phyloP scores from a whole-genome alignment of 1,140 invertebrate genomes.

The Lepidurus arcticus region DNA sequence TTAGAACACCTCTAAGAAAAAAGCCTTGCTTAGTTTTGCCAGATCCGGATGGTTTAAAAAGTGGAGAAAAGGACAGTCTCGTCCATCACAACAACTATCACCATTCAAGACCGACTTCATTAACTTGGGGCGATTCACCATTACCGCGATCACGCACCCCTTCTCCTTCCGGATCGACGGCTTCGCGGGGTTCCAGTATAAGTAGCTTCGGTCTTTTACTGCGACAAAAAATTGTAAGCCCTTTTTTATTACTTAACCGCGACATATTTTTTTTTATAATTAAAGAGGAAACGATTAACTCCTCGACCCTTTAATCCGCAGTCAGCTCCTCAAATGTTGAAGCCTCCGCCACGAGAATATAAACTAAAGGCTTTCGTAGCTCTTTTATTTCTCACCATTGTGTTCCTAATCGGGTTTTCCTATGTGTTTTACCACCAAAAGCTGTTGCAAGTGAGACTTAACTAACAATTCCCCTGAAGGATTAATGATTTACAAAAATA shows the following conservation, averaged over 20 bases:
- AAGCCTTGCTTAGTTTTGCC: conserved; percentile 18
- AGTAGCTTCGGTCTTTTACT: neutral
- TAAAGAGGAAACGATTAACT: neutral
- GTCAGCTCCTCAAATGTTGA: conserved; percentile 50
- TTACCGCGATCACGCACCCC: neutral
- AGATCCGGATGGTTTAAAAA: neutral
- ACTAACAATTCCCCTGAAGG: neutral
- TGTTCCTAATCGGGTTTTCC: conserved; percentile 72
- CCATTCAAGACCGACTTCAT: neutral
- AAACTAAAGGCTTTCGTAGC: conserved; percentile 73
- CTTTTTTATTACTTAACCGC: neutral
- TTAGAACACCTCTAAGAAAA: neutral
- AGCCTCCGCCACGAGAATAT: conserved; percentile 51
- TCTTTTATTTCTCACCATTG: conserved; percentile 69
- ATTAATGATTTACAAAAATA: neutral
- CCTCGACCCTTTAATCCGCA: conserved; percentile 38
- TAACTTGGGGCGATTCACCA: conserved; percentile 7
- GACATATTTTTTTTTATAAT: neutral
- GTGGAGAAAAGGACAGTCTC: neutral
- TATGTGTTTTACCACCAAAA: conserved; percentile 76
- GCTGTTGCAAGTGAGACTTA: conserved; percentile 51
- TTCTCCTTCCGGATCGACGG: neutral
- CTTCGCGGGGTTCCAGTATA: neutral
- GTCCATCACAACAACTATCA: neutral
- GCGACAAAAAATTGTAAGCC: neutral